A percentile compares a stretch with the other conserved stretches of the same genome.
These are phyloP conservation scores for Falco biarmicus DNA, from an alignment of 2,797 vertebrate genomes.

Conservation along the genomic window DNA sequence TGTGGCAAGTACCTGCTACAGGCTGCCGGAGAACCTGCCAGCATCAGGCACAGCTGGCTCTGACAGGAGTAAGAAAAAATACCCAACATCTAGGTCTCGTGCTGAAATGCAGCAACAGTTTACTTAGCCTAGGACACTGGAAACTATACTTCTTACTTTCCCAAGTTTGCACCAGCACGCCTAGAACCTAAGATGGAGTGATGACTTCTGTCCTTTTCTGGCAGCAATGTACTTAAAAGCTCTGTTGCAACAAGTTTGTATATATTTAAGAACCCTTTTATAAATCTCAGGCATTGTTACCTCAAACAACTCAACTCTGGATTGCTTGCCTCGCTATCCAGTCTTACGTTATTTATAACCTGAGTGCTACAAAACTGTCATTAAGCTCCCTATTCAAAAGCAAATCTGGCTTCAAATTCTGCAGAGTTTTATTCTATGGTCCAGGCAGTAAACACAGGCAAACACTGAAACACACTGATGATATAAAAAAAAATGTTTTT, in stretches of 20 bases:
- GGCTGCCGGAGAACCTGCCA: not conserved
- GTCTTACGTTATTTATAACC: not conserved
- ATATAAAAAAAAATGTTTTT: not conserved
- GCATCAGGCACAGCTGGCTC: not conserved
- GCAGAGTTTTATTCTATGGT: not conserved
- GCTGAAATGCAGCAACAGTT: not conserved
- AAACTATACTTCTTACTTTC: not conserved
- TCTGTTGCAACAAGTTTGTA: not conserved
- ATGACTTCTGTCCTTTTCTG: not conserved
- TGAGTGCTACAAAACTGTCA: not conserved
- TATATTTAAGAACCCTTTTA: not conserved
- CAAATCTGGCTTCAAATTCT: not conserved
- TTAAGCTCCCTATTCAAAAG: not conserved
- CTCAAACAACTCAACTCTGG: not conserved
- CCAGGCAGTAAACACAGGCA: not conserved
- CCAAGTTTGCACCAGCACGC: not conserved
- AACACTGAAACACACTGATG: not conserved
- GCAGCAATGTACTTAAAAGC: not conserved
- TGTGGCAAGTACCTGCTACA: not conserved
- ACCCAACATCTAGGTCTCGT: not conserved
- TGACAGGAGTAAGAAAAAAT: not conserved
- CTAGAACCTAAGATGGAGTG: accelerated
- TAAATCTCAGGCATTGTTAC: not conserved
- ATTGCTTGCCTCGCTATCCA: not conserved
- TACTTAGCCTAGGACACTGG: not conserved